Conservation (phyloP, 2,797 vertebrate species). For the Nyctibius grandis region DNA sequence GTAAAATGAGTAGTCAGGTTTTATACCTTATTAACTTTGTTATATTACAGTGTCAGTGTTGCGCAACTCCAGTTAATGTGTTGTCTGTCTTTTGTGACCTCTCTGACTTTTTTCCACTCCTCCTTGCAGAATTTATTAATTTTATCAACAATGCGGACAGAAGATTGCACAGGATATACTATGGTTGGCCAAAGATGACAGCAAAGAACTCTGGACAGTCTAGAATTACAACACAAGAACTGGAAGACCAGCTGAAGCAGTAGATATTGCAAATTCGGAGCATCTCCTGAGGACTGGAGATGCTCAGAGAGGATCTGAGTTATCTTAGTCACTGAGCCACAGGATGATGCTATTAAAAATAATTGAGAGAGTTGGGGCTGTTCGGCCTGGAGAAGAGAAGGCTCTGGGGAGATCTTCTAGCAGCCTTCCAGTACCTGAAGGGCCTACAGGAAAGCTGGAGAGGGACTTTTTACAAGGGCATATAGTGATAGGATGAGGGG, state of each 20-base stretch:
- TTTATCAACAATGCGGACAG: not conserved
- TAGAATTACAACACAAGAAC: not conserved
- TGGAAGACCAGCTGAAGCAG: not conserved
- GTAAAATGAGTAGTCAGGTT: constrained; percentile 27
- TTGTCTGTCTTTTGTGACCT: not conserved
- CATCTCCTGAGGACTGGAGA: not conserved
- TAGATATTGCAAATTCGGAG: not conserved
- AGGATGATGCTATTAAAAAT: not conserved
- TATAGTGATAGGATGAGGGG: too few relatives aligned
- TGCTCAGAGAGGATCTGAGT: not conserved
- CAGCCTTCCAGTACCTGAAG: too few relatives aligned
- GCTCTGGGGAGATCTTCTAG: too few relatives aligned
- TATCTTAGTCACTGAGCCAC: not conserved
- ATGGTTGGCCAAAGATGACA: not conserved
- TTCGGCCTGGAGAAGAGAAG: too few relatives aligned
- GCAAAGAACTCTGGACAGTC: not conserved
- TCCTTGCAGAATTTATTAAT: not conserved
- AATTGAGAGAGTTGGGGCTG: too few relatives aligned
- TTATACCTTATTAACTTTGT: constrained; percentile 32
- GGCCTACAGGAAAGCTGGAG: too few relatives aligned
- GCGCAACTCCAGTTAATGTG: not conserved
- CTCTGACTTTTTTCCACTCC: not conserved
- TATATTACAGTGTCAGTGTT: constrained; percentile 1
- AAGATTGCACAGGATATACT: not conserved
- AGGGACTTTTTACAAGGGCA: too few relatives aligned